phyloP scores from a whole-genome alignment of 1,140 invertebrate species.

The Planococcus citri region DNA sequence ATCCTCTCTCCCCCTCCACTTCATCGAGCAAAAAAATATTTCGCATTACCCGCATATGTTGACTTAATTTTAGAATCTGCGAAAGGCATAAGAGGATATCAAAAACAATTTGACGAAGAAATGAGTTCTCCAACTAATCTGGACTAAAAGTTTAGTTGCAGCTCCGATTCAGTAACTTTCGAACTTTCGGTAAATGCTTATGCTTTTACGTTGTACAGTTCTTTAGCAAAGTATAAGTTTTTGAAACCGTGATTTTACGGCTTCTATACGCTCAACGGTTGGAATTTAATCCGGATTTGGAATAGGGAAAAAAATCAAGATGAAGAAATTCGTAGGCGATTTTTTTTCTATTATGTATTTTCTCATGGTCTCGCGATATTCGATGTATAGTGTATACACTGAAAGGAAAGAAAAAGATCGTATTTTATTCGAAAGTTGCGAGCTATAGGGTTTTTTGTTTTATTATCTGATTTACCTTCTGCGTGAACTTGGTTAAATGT shows the following conservation, averaged over 20 bases:
- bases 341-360: background rate
- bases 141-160: background rate
- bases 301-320: no score
- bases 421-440: no score
- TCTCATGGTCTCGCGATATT: no score
- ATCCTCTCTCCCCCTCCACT: no score
- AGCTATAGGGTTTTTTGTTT: no score
- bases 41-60: background rate
- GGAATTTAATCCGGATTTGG: background rate
- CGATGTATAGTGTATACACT: no score
- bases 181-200: slow-evolving; percentile 3
- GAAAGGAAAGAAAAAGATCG: no score
- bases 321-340: background rate
- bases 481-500: no score
- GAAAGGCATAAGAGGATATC: background rate
- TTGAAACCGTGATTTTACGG: background rate
- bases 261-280: background rate
- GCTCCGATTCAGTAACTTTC: slow-evolving; percentile 2
- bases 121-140: background rate
- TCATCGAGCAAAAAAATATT: background rate
- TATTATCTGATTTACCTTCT: no score
- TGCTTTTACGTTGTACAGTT: background rate
- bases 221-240: background rate
- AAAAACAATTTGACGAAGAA: background rate
- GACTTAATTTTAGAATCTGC: background rate